Conservation (phyloP, 2,797 vertebrate species). For the Leptatherina wallacei region DNA sequence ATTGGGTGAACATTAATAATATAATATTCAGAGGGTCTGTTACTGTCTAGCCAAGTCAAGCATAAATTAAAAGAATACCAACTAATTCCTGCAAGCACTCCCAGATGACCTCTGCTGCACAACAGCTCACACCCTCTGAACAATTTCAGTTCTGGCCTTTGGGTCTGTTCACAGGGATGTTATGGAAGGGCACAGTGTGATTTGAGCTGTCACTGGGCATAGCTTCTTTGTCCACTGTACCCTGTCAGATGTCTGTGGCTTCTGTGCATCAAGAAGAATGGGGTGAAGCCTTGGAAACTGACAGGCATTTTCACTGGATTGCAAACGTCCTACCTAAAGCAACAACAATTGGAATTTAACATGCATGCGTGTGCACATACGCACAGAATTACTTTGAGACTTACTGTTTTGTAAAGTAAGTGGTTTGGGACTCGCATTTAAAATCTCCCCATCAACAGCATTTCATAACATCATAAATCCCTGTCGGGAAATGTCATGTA, state of each 20-base stretch:
- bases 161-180: constrained; percentile 5
- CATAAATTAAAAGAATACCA: background rate
- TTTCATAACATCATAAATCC: background rate
- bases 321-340: constrained; percentile 21
- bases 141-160: background rate
- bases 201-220: constrained; percentile 45
- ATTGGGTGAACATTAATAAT: background rate
- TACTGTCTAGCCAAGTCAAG: background rate
- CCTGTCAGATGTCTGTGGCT: constrained; percentile 36
- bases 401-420: background rate
- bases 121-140: constrained; percentile 7
- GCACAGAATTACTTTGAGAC: background rate
- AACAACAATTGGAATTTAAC: background rate
- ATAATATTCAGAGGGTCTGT: background rate
- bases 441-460: background rate
- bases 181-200: constrained; percentile 18
- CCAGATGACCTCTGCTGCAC: background rate
- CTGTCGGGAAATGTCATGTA: constrained; percentile 9
- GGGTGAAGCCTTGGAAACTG: constrained; percentile 33
- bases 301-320: constrained; percentile 12
- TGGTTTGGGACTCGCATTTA: background rate
- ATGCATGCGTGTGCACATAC: background rate
- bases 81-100: too few species aligned
- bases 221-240: constrained; percentile 20
- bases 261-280: constrained; percentile 13